Percentiles rank a stretch among this genome's conserved stretches.
phyloP scores from a whole-genome alignment of 2,888 invertebrate genomes.

The Pelosia muscerda region DNA sequence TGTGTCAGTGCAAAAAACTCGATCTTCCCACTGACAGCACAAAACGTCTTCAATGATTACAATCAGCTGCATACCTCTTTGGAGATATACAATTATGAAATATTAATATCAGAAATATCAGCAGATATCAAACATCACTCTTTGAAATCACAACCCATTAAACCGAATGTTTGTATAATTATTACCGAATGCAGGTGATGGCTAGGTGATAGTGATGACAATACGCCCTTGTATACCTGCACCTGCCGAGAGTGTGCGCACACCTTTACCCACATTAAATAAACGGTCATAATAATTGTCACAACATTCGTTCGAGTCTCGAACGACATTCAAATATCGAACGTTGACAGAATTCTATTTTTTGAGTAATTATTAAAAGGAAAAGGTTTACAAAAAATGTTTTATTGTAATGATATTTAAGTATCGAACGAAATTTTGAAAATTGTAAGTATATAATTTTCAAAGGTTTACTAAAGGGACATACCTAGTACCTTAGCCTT shows the following conservation, averaged over 20 bases:
- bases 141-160: slow-evolving; percentile 28
- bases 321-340: background rate
- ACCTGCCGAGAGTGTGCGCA: slow-evolving; percentile 37
- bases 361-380: background rate
- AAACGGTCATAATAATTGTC: slow-evolving; percentile 7
- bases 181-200: slow-evolving; percentile 43
- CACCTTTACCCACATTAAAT: slow-evolving; percentile 22
- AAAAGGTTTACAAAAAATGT: too few species aligned
- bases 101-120: background rate
- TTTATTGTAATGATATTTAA: too few species aligned
- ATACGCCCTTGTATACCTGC: slow-evolving; percentile 30
- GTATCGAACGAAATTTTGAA: too few species aligned
- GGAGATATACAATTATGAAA: background rate
- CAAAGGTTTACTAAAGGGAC: too few species aligned
- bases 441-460: too few species aligned
- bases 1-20: too few species aligned
- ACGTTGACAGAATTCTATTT: background rate
- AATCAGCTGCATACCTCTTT: too few species aligned
- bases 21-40: too few species aligned
- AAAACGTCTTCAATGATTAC: too few species aligned
- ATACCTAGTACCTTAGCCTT: too few species aligned
- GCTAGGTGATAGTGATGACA: slow-evolving; percentile 28
- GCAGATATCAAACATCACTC: slow-evolving; percentile 16
- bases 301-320: background rate
- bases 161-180: slow-evolving; percentile 31